phyloP scores from a whole-genome alignment of 2,797 vertebrate species.

The Percopsis omiscomaycus region DNA sequence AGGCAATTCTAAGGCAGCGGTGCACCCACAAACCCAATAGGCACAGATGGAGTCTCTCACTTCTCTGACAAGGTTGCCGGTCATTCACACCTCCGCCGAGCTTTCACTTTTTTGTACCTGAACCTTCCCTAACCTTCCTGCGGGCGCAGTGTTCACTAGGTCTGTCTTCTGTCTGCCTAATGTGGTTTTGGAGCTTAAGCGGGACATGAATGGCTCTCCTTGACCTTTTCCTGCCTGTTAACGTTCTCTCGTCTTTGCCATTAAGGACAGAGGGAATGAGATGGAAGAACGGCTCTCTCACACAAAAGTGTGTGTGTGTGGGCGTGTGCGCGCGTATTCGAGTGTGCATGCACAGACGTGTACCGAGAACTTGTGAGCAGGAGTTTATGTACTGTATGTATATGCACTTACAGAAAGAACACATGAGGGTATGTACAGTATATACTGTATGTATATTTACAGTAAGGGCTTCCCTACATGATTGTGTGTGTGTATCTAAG shows the following conservation, averaged over 20 bases:
- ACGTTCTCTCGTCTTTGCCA: slow-evolving; percentile 44
- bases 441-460: too few species aligned
- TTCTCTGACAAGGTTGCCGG: slow-evolving; percentile 23
- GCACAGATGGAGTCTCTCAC: slow-evolving; percentile 1
- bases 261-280: slow-evolving; percentile 48
- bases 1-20: slow-evolving; percentile 8
- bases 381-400: too few species aligned
- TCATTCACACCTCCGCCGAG: slow-evolving; percentile 12
- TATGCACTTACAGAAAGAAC: too few species aligned
- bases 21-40: neutral
- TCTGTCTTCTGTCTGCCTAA: slow-evolving; percentile 28
- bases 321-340: slow-evolving; percentile 32
- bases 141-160: slow-evolving; percentile 23
- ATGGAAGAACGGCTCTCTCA: slow-evolving; percentile 62
- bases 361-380: too few species aligned
- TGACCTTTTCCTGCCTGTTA: slow-evolving; percentile 74
- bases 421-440: too few species aligned
- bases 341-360: too few species aligned
- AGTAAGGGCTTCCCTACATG: neutral
- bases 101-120: slow-evolving; percentile 5
- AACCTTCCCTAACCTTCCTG: slow-evolving; percentile 12
- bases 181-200: slow-evolving; percentile 36
- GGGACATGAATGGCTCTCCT: slow-evolving; percentile 61
- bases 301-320: slow-evolving; percentile 49
- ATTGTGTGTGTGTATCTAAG: slow-evolving; percentile 21